Evolutionary conservation across 2,113 vertebrate species (phyloP).

Genomic region (Haliaeetus leucogaster): DNA sequence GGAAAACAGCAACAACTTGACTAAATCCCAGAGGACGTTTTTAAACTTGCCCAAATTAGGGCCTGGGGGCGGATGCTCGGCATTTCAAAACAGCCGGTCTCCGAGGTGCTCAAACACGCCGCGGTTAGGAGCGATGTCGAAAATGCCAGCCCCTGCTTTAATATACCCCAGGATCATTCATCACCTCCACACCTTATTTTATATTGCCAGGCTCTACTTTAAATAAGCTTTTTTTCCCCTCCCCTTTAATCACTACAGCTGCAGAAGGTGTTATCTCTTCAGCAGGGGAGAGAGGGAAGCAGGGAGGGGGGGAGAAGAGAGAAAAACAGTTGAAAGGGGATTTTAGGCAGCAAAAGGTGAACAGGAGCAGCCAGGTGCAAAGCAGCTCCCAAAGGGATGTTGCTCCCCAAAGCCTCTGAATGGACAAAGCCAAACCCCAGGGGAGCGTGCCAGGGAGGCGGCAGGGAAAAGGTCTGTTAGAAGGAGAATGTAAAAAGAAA

Average conservation of each 20-base stretch:
- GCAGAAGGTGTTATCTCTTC: conserved; percentile 12
- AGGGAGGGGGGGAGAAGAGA: too few species aligned
- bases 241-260: conserved; percentile 41
- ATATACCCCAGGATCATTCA: conserved; percentile 1
- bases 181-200: conserved; percentile 50
- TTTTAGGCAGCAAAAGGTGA: neutral
- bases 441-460: rapidly evolving
- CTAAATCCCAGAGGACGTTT: conserved; percentile 10
- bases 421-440: neutral
- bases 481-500: neutral
- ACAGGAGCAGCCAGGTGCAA: neutral
- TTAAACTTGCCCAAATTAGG: neutral
- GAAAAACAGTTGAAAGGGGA: neutral
- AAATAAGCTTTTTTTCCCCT: neutral
- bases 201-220: conserved; percentile 3
- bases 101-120: neutral
- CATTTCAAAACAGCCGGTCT: neutral
- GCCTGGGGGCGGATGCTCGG: neutral
- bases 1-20: neutral
- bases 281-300: neutral
- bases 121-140: neutral
- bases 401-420: neutral
- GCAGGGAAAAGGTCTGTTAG: neutral
- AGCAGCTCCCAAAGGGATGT: neutral
- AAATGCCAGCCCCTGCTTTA: conserved; percentile 25